Base-by-base conservation (phyloP, 2,113 vertebrate genomes). In the Otus sunia region DNA sequence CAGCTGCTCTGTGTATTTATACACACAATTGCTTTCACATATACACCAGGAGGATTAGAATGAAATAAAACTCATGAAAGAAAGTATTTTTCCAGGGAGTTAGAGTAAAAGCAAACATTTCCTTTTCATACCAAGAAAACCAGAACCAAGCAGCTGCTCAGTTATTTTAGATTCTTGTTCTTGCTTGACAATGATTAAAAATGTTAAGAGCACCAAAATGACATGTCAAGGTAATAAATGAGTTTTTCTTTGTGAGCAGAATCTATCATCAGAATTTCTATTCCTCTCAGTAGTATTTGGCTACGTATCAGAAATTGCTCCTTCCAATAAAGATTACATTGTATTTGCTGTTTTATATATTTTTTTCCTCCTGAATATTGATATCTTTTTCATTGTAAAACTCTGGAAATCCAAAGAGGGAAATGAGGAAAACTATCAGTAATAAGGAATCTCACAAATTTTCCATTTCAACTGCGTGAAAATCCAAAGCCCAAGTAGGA, bases 1-100 rank as follows among this genome's bases (percentile, higher is more conserved):
- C 83, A 96, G 95, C 90, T 96, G 96, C 50, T 86, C 95, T 95
- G 92, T 92, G 88, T 94, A 93, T 96, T 96, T 96, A 94, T 92
- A 83, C 43, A 94, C 77, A 93, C 82, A 94, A 71, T 86, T 83
- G 78, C 92, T 94, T 96, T 88, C 94, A 80, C 67, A 80, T 77
- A 86, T 71, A 92, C 82, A 92, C 72, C 86, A 77, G 72, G 71
- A 95, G 90, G 96, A 92, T 93, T 95, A 95, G 74, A 92, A 90
- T 74, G 92, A 93, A 96, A 93, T 92, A 92, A 95, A 95, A 92
- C 32, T 77, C 81, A 90, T 90, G 78, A 93, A 95, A 94, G 85
- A 90, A 92, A 92, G 86, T 71, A 95, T 95, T 96, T 93, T 90
- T 83, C 59, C 72, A 80, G 79, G 68, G 92, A 94, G 37, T 45